These are phyloP conservation scores for Pelmatolapia mariae DNA, from an alignment of 2,113 vertebrate species.

Conservation along the genomic window DNA sequence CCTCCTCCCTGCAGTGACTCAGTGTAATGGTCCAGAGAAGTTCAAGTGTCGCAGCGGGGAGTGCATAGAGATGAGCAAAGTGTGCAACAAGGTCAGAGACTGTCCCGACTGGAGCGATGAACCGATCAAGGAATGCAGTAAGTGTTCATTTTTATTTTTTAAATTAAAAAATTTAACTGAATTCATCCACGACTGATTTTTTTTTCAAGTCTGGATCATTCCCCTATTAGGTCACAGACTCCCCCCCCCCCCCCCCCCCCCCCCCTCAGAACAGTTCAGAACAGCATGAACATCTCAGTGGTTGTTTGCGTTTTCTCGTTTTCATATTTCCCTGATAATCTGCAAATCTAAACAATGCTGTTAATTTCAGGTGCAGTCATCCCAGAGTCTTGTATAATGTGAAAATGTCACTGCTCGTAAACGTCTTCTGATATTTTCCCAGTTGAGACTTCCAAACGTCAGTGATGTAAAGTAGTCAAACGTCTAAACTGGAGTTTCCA, in stretches of 20 bases:
- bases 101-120: conserved; percentile 98
- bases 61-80: conserved; percentile 89
- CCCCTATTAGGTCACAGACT: not conserved
- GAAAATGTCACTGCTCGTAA: not conserved
- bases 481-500: not conserved
- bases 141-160: conserved; percentile 38
- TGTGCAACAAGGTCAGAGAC: conserved; percentile 90
- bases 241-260: accelerated
- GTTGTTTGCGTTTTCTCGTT: not conserved
- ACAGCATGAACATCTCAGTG: not conserved
- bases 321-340: not conserved
- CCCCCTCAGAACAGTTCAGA: too few species aligned
- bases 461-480: not conserved
- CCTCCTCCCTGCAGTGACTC: conserved; percentile 72
- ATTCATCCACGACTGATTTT: not conserved
- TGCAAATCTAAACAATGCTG: not conserved
- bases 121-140: conserved; percentile 92
- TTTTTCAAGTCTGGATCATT: not conserved
- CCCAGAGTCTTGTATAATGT: not conserved
- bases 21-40: conserved; percentile 88
- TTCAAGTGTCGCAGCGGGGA: conserved; percentile 95
- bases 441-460: not conserved
- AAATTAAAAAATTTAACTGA: not conserved
- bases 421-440: not conserved
- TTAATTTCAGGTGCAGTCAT: not conserved